These are phyloP conservation scores for Heterohyrax brucei DNA, from an alignment of 2,797 vertebrate species.

Conservation along the genomic window DNA sequence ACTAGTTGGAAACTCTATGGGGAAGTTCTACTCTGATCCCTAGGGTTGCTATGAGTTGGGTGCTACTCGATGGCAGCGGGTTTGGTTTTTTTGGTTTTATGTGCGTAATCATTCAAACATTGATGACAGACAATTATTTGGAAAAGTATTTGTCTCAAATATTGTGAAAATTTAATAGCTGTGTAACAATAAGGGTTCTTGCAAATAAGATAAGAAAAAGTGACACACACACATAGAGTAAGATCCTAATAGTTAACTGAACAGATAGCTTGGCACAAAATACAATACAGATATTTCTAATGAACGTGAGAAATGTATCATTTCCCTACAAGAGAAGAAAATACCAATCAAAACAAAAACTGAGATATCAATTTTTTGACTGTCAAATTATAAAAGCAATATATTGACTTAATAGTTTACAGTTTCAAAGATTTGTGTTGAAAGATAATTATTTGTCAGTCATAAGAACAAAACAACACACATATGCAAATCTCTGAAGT, in stretches of 20 bases:
- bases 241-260: not conserved
- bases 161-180: conserved; percentile 9
- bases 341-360: not conserved
- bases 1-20: too few species aligned
- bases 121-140: not conserved
- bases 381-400: not conserved
- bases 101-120: not conserved
- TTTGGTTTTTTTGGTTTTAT: too few species aligned
- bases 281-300: not conserved
- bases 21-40: too few species aligned
- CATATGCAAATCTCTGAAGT: not conserved
- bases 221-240: not conserved
- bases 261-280: not conserved
- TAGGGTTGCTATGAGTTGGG: too few species aligned
- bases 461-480: not conserved
- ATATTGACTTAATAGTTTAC: not conserved
- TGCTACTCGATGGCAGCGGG: too few species aligned
- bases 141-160: conserved; percentile 1
- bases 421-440: not conserved
- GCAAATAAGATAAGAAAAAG: not conserved
- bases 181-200: not conserved
- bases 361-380: not conserved
- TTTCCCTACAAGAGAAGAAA: conserved; percentile 3
- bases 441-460: not conserved
- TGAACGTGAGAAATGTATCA: not conserved